A percentile compares a stretch with the other conserved stretches of the same genome.
These are phyloP conservation scores for Myoxocephalus aenaeus DNA, from an alignment of 2,797 vertebrate species.

Conservation along the genomic window DNA sequence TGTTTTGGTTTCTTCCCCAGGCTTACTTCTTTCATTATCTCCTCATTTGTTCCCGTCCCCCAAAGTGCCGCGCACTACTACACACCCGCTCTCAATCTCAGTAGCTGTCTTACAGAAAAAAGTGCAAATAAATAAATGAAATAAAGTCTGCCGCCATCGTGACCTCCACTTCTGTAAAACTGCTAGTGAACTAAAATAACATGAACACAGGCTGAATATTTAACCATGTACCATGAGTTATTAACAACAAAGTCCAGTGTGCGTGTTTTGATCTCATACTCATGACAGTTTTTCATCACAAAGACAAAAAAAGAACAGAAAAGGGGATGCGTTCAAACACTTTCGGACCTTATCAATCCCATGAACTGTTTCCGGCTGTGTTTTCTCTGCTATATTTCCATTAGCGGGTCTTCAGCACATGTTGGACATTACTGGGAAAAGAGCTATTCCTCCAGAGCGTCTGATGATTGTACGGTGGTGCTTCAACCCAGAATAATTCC, in stretches of 20 bases:
- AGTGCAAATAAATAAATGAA: conserved; percentile 39
- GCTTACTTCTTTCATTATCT: conserved; percentile 77
- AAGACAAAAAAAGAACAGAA: neutral
- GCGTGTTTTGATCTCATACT: neutral
- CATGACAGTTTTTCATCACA: neutral
- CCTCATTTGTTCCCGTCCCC: conserved; percentile 76
- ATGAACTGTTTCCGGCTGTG: neutral
- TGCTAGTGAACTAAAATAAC: conserved; percentile 23
- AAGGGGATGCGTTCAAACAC: neutral
- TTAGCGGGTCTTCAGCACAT: conserved; percentile 34
- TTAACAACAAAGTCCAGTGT: neutral
- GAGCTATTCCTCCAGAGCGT: conserved; percentile 31
- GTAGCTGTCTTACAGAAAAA: conserved; percentile 61
- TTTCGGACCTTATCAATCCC: neutral
- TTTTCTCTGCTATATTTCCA: conserved; percentile 21
- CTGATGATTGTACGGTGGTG: conserved; percentile 44
- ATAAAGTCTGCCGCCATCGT: conserved; percentile 27
- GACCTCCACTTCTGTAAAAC: conserved; percentile 20
- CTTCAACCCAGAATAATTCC: conserved; percentile 55
- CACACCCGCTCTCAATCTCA: conserved; percentile 67
- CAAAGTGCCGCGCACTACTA: conserved; percentile 54
- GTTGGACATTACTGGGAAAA: conserved; percentile 44
- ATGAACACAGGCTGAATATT: neutral
- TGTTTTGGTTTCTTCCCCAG: conserved; percentile 74
- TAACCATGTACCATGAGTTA: neutral